These are phyloP conservation scores for Drosophila repleta DNA, from an alignment of 1,140 invertebrate species.

Conservation along the genomic window DNA sequence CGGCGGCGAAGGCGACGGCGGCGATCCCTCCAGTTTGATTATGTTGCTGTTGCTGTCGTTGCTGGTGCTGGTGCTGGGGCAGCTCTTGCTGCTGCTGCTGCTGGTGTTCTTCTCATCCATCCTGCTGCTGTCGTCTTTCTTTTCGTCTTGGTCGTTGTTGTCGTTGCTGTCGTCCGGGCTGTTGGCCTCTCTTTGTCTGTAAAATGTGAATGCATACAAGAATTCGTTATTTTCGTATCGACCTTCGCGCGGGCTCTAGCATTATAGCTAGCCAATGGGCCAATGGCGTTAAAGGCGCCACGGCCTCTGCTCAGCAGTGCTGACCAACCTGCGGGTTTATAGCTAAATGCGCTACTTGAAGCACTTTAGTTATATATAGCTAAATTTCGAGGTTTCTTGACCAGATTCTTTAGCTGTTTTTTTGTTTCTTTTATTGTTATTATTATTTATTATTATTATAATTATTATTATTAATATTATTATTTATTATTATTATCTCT, in stretches of 20 bases:
- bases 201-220: constrained; percentile 1
- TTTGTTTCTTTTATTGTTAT: background rate
- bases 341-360: too few relatives aligned
- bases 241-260: constrained; percentile 27
- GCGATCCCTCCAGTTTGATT: too few relatives aligned
- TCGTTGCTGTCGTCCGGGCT: constrained; percentile 15
- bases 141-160: too few relatives aligned
- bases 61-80: background rate
- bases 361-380: too few relatives aligned
- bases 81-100: too few relatives aligned
- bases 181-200: constrained; percentile 42
- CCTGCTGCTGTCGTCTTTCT: background rate
- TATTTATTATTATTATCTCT: too few relatives aligned
- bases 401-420: background rate
- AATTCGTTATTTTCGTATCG: constrained; percentile 32
- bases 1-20: constrained; percentile 25
- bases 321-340: background rate
- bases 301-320: background rate
- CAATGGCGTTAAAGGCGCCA: background rate
- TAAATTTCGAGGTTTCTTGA: background rate
- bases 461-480: background rate
- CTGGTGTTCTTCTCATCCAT: too few relatives aligned
- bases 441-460: too few relatives aligned
- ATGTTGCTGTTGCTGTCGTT: constrained; percentile 15
- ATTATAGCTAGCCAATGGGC: constrained; percentile 5